These are phyloP conservation scores for Andrena marginata DNA, from an alignment of 2,888 invertebrate species.

Conservation along the genomic window DNA sequence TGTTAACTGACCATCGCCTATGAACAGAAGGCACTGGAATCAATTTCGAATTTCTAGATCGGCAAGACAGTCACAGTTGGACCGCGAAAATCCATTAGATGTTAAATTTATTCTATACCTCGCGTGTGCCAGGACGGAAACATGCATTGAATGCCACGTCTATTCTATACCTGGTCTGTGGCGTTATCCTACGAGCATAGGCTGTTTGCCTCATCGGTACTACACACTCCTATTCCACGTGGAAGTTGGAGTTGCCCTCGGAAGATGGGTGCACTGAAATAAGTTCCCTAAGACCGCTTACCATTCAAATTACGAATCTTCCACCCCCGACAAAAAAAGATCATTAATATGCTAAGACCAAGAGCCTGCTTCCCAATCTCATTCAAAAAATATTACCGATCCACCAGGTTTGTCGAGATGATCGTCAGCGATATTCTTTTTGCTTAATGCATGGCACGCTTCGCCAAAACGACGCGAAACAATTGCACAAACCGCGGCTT, in stretches of 20 bases:
- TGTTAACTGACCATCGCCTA: too few relatives aligned
- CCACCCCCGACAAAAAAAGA: background rate
- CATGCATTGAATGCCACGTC: too few relatives aligned
- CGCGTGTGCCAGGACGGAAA: background rate
- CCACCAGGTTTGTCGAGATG: background rate
- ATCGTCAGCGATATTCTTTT: constrained; percentile 1
- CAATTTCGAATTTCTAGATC: background rate
- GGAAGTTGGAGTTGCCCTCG: too few relatives aligned
- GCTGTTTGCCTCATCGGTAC: too few relatives aligned
- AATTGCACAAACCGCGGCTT: constrained; percentile 24
- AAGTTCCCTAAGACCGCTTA: background rate
- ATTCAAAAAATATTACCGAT: background rate
- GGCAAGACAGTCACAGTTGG: background rate
- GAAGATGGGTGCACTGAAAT: background rate
- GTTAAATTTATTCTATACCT: background rate
- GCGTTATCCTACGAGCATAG: too few relatives aligned
- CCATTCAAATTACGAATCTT: background rate
- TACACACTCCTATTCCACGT: too few relatives aligned
- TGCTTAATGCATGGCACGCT: constrained; percentile 3
- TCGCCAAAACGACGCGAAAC: constrained; percentile 6
- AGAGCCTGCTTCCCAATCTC: too few relatives aligned
- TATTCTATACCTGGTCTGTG: too few relatives aligned
- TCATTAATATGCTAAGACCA: too few relatives aligned
- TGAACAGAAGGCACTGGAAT: background rate
- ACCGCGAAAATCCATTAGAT: background rate